Base-by-base conservation (phyloP, 2,888 invertebrate species). In the Cephus pulcher region DNA sequence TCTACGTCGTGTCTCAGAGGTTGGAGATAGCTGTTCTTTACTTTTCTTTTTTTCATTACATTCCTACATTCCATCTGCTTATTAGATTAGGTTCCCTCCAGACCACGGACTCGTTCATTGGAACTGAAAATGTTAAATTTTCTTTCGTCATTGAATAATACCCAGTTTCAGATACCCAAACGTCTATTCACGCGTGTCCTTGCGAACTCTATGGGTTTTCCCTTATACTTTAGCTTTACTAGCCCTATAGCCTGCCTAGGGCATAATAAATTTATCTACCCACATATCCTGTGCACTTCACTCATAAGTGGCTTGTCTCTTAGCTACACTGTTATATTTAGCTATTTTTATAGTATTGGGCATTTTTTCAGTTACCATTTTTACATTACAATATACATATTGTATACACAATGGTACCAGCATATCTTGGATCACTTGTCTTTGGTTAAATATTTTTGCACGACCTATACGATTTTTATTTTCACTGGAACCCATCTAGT, bases 81-180 rank as follows among this genome's bases (percentile, higher is more conserved):
- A 37, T 37, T 37, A 37, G 90, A 37, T 37, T 37, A 37, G 90
- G 12, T 23, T 70, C 2, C 32, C 23, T 70, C 30, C 30, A 70
- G 4, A 70, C 30, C 70, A 9, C 11, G 11, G 3, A 30, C 1
- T 70, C 15, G 30, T 12, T 1, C 30, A 9, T n/a, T 92, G 69
- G 92, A 94, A 85, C 94, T 87, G 92, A 94, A 83, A 94, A 94
- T 80, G 95, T 95, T 86, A 30, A 70, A 78, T 71, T 77, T 76
- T 30, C 35, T 12, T 33, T 77, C 76, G 15, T 78, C 76, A 12
- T 34, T 69, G 70, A 76, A 78, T 30, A 79, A 69, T n/a, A 75
- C 74, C 71, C 23, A 11, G 81, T 75, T 69, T 40, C 75, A 73
- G 69, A 76, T 74, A 69, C 70, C 37, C 15, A 70, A 32, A 35